Base-by-base conservation (phyloP, 2,113 vertebrate species). In the Nipponia nippon region DNA sequence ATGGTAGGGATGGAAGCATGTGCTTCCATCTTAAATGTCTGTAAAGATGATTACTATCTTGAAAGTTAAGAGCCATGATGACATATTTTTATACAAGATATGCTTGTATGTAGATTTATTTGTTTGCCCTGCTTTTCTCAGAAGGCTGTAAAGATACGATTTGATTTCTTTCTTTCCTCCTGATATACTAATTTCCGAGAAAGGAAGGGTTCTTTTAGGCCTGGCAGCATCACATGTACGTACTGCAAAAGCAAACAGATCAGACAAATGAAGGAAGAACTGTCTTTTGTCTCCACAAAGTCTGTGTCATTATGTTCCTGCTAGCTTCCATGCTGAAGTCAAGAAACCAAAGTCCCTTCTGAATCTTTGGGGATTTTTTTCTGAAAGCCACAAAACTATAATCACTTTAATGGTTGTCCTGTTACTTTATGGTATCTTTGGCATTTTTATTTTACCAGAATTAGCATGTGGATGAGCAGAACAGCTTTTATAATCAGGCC, bases 381-480 rank as follows among this genome's bases (percentile, higher is more conserved):
- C n/a, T 61, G 46, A 80, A 70, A 65, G 36, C 25, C 36, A 55
- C 42, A 55, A 55, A 77, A 47, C 30, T 77, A n/a, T 40, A 76
- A 81, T 30, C 29, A 52, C 20, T 52, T 66, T 25, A 77, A 32
- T 17, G 12, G 20, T 40, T 67, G 29, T 71, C 46, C 66, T 44
- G 20, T 52, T 77, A 52, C 83, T 95, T 95, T 62, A 80, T 73
- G 46, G 55, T 50, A 55, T 89, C 42, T 84, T 87, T 79, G 72
- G 77, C 71, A 70, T 85, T 93, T 96, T 89, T 78, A 5, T 91
- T 95, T 94, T 93, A 87, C 65, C 84, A 81, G 66, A 89, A 88
- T 89, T 84, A 88, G 23, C 90, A 2, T 61, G 15, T 15, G 67
- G 36, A 88, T 58, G 7, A 75, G 40, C 18, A 77, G 11, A 49